Base-by-base conservation (phyloP, 2,888 invertebrate species). In the Cheilosia urbana region DNA sequence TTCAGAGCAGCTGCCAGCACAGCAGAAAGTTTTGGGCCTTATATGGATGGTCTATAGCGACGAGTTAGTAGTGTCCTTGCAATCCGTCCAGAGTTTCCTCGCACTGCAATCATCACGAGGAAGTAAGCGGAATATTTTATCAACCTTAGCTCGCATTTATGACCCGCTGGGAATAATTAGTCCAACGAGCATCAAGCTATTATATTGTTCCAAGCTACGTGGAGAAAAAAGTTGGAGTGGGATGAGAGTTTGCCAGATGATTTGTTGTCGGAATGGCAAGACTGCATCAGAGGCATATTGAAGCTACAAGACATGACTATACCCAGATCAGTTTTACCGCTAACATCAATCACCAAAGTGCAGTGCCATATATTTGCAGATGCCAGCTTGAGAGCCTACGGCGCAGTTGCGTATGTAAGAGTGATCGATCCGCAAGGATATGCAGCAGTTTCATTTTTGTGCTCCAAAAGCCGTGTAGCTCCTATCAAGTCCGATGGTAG, bases 311-410 rank as follows among this genome's bases (percentile, higher is more conserved):
- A 21, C 2, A 34, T 34, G 34, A 7, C 34, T 9, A 34, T 34
- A 45, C 51, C 49, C 30, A 65, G 65, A 65, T 72, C 58, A 34
- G 42, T 30, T 65, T 58, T 66, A 7, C 13, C 40, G 17, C 13
- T 21, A 19, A 17, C 45, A 49, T 24, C 69, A 19, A 21, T 34
- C 15, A 45, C 15, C 4, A 17, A 34, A 15, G 34, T 72, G 19
- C 51, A 55, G 27, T 73, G 60, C 27, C 58, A 81, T 30, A 75
- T 76, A 7, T 81, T 81, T 45, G 63, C 68, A n/a, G 73, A 83
- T 47, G 77, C 68, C 3, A 83, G 82, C 40, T 3, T 72, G 7
- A 51, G 42, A 19, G 77, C 72, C 9, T 83, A 72, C 49, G 72
- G 77, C 3, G 77, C 82, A 2, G 62, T 53, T 13, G 68, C 71